These are phyloP conservation scores for Catalaphyllia jardinei DNA, from an alignment of 64 coral and sea anemone species.

Conservation along the genomic window DNA sequence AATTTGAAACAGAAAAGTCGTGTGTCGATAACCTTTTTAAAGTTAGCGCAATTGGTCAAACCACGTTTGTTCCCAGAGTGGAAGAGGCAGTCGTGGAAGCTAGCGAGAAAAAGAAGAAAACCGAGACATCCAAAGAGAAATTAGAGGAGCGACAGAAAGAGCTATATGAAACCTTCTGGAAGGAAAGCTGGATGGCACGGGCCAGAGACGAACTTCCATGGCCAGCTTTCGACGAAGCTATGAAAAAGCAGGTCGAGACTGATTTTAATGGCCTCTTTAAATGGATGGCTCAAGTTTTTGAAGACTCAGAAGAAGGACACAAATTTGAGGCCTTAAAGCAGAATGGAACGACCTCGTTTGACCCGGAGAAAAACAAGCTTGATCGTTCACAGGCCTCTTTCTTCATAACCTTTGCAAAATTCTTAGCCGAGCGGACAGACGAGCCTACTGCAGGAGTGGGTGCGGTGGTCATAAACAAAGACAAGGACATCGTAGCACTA, in stretches of 20 bases:
- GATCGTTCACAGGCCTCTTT: neutral
- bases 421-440: conserved; percentile 55
- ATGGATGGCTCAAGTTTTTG: neutral
- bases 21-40: conserved; percentile 40
- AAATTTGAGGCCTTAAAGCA: neutral
- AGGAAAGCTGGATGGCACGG: neutral
- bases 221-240: conserved; percentile 9
- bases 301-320: neutral
- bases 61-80: conserved; percentile 29
- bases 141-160: neutral
- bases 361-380: neutral
- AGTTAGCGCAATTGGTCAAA: conserved; percentile 11
- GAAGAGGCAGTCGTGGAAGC: neutral
- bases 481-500: conserved; percentile 11
- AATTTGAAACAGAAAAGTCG: neutral
- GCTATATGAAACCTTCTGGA: conserved; percentile 11
- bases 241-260: neutral
- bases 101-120: neutral
- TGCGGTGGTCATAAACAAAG: conserved; percentile 13
- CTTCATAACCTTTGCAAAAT: conserved; percentile 36
- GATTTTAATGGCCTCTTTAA: conserved; percentile 1
- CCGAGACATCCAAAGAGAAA: too few relatives aligned
- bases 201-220: conserved; percentile 23
- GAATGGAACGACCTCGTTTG: neutral
- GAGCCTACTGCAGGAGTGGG: conserved; percentile 58